phyloP scores from a whole-genome alignment of 2,797 vertebrate species.

The Phalloptychus januarius region DNA sequence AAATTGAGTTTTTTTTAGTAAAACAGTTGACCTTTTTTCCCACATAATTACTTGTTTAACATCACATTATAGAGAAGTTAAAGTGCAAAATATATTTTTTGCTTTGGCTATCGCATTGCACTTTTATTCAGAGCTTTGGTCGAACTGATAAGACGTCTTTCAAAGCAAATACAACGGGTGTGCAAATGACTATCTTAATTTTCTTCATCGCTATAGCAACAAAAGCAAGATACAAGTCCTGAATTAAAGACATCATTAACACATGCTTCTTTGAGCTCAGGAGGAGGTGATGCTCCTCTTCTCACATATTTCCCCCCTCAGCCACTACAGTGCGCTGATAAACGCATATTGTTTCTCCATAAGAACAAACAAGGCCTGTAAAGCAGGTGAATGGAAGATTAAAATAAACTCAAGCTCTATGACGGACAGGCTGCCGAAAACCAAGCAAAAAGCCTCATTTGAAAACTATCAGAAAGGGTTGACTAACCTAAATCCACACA shows the following conservation, averaged over 20 bases:
- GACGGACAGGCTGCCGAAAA: slow-evolving; percentile 73
- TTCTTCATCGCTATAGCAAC: slow-evolving; percentile 57
- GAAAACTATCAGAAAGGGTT: slow-evolving; percentile 75
- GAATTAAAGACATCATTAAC: slow-evolving; percentile 75
- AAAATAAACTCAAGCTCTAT: slow-evolving; percentile 63
- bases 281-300: slow-evolving; percentile 51
- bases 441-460: slow-evolving; percentile 72
- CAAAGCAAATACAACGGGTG: slow-evolving; percentile 45
- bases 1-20: not conserved
- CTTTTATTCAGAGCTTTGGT: slow-evolving; percentile 71
- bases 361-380: slow-evolving; percentile 44
- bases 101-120: slow-evolving; percentile 55
- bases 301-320: slow-evolving; percentile 41
- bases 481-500: slow-evolving; percentile 77
- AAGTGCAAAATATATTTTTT: slow-evolving; percentile 67
- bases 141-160: slow-evolving; percentile 58
- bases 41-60: slow-evolving; percentile 47
- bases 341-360: slow-evolving; percentile 68
- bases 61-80: slow-evolving; percentile 53
- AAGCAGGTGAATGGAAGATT: slow-evolving; percentile 39
- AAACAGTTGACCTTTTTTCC: not conserved
- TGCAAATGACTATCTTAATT: slow-evolving; percentile 63
- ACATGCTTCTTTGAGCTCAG: slow-evolving; percentile 60
- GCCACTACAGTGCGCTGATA: slow-evolving; percentile 55
- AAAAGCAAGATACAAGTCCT: slow-evolving; percentile 56